phyloP scores from a whole-genome alignment of 2,113 vertebrate species.

The Paramormyrops kingsleyae region DNA sequence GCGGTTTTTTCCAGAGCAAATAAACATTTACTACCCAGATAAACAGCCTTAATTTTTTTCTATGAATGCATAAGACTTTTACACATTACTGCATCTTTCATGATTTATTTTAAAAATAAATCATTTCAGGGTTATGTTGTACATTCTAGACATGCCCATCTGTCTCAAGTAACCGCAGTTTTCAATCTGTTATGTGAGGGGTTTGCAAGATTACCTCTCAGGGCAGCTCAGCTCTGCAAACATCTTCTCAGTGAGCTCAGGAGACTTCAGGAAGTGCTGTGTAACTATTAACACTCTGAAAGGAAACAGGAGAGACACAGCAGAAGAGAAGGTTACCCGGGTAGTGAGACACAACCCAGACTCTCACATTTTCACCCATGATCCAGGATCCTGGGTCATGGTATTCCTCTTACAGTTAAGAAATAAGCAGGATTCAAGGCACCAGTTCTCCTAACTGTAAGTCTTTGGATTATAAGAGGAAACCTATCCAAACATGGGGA shows the following conservation, averaged over 20 bases:
- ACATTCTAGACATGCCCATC: background rate
- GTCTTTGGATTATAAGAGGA: background rate
- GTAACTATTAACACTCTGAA: slow-evolving; percentile 80
- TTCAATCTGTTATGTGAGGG: background rate
- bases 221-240: slow-evolving; percentile 75
- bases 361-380: background rate
- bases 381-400: background rate
- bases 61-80: background rate
- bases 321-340: background rate
- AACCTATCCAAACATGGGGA: background rate
- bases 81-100: background rate
- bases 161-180: background rate
- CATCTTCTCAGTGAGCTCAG: slow-evolving; percentile 71
- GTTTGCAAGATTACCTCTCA: slow-evolving; percentile 74
- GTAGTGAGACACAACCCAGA: background rate
- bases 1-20: background rate
- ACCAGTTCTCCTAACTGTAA: background rate
- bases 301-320: slow-evolving; percentile 29
- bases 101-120: background rate
- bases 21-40: background rate
- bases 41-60: background rate
- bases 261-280: slow-evolving; percentile 79
- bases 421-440: background rate
- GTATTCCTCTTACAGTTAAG: background rate
- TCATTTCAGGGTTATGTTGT: background rate